Percentiles rank a stretch among this genome's conserved stretches.
Evolutionary conservation across 2,113 vertebrate genomes (phyloP).

Genomic region (Albula glossodonta): DNA sequence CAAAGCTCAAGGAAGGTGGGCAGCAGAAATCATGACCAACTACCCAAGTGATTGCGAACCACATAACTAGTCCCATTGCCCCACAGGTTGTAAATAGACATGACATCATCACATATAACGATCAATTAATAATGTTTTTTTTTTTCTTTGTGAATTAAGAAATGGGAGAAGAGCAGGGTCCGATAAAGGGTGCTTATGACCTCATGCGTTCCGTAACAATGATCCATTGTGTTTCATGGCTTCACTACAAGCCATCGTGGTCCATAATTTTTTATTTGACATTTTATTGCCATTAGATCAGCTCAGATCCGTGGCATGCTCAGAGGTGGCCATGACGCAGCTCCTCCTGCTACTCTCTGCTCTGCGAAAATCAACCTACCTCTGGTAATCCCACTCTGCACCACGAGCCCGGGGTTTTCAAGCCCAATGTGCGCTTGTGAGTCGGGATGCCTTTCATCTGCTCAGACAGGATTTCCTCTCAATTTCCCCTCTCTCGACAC

Average conservation of each 20-base stretch:
- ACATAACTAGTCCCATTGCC: conserved; percentile 7
- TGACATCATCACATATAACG: conserved; percentile 65
- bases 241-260: conserved; percentile 62
- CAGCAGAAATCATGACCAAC: neutral
- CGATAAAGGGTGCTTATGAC: conserved; percentile 57
- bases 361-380: conserved; percentile 49
- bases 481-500: conserved; percentile 53
- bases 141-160: conserved; percentile 34
- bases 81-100: conserved; percentile 40
- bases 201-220: conserved; percentile 74
- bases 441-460: conserved; percentile 59
- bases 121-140: conserved; percentile 54
- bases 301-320: conserved; percentile 61
- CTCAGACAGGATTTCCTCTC: conserved; percentile 54
- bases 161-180: conserved; percentile 50
- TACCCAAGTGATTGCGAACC: neutral
- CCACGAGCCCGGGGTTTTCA: conserved; percentile 34
- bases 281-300: conserved; percentile 80
- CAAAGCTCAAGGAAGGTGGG: neutral
- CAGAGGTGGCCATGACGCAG: conserved; percentile 57
- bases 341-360: conserved; percentile 1
- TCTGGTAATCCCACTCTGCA: conserved; percentile 34
- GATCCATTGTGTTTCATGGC: conserved; percentile 69
- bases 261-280: conserved; percentile 74
- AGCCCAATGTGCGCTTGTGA: conserved; percentile 33